These are phyloP conservation scores for Ceyx cyanopectus DNA, from an alignment of 2,113 vertebrate genomes.

Conservation along the genomic window DNA sequence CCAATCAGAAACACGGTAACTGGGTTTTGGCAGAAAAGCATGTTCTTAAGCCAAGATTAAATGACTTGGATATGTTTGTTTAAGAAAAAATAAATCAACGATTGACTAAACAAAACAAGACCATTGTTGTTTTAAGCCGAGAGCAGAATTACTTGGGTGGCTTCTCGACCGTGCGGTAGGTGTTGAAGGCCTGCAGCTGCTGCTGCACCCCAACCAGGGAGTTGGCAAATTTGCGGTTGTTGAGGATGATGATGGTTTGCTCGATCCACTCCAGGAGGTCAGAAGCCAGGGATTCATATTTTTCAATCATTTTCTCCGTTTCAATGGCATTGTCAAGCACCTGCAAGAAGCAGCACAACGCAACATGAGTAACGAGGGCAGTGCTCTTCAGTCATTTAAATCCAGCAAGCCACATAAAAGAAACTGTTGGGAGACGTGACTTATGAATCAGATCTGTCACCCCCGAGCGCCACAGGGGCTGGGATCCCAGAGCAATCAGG, in stretches of 20 bases:
- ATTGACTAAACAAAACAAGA: neutral
- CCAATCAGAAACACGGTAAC: neutral
- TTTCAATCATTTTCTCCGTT: conserved; percentile 97
- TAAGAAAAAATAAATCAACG: neutral
- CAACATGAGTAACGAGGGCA: neutral
- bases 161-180: conserved; percentile 95
- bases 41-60: neutral
- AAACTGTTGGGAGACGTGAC: neutral
- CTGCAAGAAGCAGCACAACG: conserved; percentile 68
- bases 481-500: neutral
- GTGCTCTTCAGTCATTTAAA: neutral
- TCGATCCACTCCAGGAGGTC: conserved; percentile 98
- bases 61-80: neutral
- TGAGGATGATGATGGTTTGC: conserved; percentile 97
- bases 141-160: conserved; percentile 88
- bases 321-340: conserved; percentile 96
- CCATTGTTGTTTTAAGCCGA: neutral
- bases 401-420: neutral
- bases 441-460: neutral
- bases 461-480: neutral
- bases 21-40: neutral
- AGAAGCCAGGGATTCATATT: conserved; percentile 94
- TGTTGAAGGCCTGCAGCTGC: conserved; percentile 97
- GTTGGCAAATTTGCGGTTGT: conserved; percentile 98
- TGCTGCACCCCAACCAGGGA: conserved; percentile 93